Percentiles rank a stretch among this genome's conserved stretches.
Evolutionary conservation across 2,888 invertebrate genomes (phyloP).

Genomic region (Subacronicta megacephala): DNA sequence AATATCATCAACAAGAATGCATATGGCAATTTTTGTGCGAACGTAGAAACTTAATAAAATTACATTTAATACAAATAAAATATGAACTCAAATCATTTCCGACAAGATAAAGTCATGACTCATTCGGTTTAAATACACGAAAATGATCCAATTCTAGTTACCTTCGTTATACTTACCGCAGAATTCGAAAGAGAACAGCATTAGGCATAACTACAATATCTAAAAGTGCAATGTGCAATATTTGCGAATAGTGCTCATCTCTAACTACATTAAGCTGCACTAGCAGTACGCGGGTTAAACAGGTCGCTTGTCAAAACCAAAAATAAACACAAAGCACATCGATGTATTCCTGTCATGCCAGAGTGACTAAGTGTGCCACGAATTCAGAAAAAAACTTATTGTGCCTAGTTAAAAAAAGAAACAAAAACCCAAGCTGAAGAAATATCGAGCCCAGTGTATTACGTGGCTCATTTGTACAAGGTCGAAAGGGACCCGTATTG

Average conservation of each 20-base stretch:
- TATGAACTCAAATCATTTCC: too few species aligned
- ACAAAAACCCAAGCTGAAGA: too few species aligned
- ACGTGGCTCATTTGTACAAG: conserved; percentile 74
- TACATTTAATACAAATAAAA: too few species aligned
- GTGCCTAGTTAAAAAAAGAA: conserved; percentile 63
- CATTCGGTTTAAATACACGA: too few species aligned
- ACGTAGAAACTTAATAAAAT: too few species aligned
- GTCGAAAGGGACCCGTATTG: conserved; percentile 69
- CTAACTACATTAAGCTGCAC: conserved; percentile 34
- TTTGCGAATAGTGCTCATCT: conserved; percentile 20
- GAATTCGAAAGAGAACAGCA: too few species aligned
- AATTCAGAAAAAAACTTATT: conserved; percentile 52
- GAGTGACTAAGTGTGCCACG: conserved; percentile 64
- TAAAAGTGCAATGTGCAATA: conserved; percentile 33
- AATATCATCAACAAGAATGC: too few species aligned
- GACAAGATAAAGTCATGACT: too few species aligned
- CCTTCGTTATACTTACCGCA: conserved; percentile 9
- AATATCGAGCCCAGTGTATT: conserved; percentile 56
- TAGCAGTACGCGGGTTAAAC: conserved; percentile 16
- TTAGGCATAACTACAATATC: conserved; percentile 9
- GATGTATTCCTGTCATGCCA: conserved; percentile 64
- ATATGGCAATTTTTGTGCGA: too few species aligned
- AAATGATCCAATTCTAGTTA: too few species aligned
- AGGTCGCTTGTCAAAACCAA: conserved; percentile 10
- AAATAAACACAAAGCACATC: conserved; percentile 45